Percentiles rank a stretch among this genome's conserved stretches.
These are phyloP conservation scores for Caranx melampygus DNA, from an alignment of 2,113 vertebrate genomes.

Conservation along the genomic window DNA sequence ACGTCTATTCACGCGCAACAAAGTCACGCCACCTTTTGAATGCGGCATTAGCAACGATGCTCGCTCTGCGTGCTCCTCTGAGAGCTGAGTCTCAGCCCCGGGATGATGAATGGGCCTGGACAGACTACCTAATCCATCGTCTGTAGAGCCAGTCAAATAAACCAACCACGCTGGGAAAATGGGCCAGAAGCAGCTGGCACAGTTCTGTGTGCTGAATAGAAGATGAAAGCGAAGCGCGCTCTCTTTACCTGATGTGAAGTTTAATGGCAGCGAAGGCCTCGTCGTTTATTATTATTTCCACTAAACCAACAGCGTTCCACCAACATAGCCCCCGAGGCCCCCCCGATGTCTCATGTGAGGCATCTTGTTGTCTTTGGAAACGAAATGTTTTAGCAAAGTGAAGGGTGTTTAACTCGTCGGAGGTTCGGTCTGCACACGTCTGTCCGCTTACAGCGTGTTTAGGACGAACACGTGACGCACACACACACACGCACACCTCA, in stretches of 20 bases:
- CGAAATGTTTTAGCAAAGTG: conserved; percentile 3
- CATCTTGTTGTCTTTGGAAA: conserved; percentile 9
- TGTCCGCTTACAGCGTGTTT: not conserved
- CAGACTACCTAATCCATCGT: conserved; percentile 33
- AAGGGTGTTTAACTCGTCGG: not conserved
- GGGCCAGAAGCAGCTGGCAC: conserved; percentile 23
- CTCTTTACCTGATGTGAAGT: not conserved
- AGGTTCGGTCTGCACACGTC: not conserved
- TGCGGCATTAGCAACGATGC: conserved; percentile 18
- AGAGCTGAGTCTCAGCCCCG: conserved; percentile 7
- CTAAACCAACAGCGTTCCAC: not conserved
- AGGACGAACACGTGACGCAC: not conserved
- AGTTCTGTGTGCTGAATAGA: not conserved
- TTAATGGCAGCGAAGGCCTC: conserved; percentile 1
- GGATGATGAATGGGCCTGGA: conserved; percentile 46
- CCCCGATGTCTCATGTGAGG: not conserved
- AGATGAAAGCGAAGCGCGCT: conserved; percentile 9
- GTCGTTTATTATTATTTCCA: conserved; percentile 20
- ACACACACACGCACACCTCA: not conserved
- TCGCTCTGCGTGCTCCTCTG: conserved; percentile 6
- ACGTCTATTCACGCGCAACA: conserved; percentile 2
- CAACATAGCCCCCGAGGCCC: not conserved
- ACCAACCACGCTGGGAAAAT: conserved; percentile 23
- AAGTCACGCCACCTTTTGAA: conserved; percentile 31
- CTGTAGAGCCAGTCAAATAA: conserved; percentile 15